Evolutionary conservation across 1,140 invertebrate species (phyloP).

Genomic region (Pogonomyrmex barbatus): DNA sequence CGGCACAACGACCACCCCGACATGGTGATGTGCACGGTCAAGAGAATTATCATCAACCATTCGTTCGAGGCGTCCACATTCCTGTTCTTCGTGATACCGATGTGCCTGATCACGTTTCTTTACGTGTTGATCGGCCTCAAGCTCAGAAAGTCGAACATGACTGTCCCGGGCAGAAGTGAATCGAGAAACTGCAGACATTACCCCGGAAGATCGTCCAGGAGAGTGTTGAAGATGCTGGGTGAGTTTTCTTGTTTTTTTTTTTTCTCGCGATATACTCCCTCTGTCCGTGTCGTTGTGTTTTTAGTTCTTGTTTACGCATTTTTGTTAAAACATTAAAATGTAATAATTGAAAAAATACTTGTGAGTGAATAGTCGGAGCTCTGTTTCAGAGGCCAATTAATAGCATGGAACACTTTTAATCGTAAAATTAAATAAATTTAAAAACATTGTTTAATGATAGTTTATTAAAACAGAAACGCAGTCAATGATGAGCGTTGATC

Average conservation of each 20-base stretch:
- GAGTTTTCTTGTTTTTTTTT: slow-evolving; percentile 81
- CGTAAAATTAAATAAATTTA: not conserved
- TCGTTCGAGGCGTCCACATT: slow-evolving; percentile 95
- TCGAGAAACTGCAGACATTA: slow-evolving; percentile 77
- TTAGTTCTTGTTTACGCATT: not conserved
- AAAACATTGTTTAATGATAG: not conserved
- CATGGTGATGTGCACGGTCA: slow-evolving; percentile 87
- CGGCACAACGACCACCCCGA: slow-evolving; percentile 83
- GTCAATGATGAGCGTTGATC: too few species aligned
- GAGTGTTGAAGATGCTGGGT: slow-evolving; percentile 90
- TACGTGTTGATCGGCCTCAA: slow-evolving; percentile 93
- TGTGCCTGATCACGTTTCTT: slow-evolving; percentile 93
- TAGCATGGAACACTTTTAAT: not conserved
- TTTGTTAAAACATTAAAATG: not conserved
- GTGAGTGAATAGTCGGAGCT: not conserved
- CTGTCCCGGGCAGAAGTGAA: slow-evolving; percentile 68
- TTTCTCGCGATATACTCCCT: not conserved
- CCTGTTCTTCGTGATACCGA: slow-evolving; percentile 94
- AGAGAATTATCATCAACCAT: slow-evolving; percentile 89
- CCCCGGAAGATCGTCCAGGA: slow-evolving; percentile 85
- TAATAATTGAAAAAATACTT: not conserved
- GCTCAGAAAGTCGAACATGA: slow-evolving; percentile 89
- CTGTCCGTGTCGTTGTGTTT: not conserved
- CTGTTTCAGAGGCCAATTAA: not conserved
- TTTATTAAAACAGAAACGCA: not conserved